Evolutionary conservation across 2,888 invertebrate genomes (phyloP), one percentile per base, ranked within the genome.

Genomic region (Thumatha senex): DNA sequence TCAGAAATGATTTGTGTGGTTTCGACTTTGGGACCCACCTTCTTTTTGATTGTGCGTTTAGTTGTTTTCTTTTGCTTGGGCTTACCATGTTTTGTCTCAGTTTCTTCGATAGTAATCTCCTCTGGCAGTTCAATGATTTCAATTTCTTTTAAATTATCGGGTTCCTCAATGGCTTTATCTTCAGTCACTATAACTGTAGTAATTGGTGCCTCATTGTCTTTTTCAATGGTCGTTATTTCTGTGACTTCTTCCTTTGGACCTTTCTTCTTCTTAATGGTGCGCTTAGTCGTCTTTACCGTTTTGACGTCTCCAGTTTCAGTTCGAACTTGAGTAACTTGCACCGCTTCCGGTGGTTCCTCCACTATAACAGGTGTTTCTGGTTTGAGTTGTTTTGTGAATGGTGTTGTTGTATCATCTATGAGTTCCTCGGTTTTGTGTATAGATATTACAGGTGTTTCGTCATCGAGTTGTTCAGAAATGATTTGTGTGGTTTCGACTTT

Each of bases 251-350:
- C 61, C 54, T 45, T 33, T n/a, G 67, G 72, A 5, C 76, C 61
- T 15, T 51, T 69, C 53, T 54, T 62, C 51, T 34, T 89, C 72
- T 40, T 76, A 30, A 82, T 40, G 7, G 86, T 71, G 48, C 85
- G 82, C 10, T 63, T 65, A 0, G 56, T 66, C 7, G 71, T 59
- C 43, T 59, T 62, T 0, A 58, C 15, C 7, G 60, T 72, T 51
- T 82, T 83, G 2, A 73, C 39, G 0, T 66, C 63, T 1, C 64
- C 69, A 1, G 54, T 53, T 18, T 62, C 54, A 0, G 67, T 58
- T 0, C 48, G 53, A 0, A 64, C 55, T 51, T 61, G 56, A 0
- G 56, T 56, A 0, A 66, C 30, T 10, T 47, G 24, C 0, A 52
- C 49, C 12, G 44, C 34, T 41, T 56, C 52, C 0, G 56, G 45